These are phyloP conservation scores for Acrobasis repandana DNA, from an alignment of 2,888 invertebrate species.

Conservation along the genomic window DNA sequence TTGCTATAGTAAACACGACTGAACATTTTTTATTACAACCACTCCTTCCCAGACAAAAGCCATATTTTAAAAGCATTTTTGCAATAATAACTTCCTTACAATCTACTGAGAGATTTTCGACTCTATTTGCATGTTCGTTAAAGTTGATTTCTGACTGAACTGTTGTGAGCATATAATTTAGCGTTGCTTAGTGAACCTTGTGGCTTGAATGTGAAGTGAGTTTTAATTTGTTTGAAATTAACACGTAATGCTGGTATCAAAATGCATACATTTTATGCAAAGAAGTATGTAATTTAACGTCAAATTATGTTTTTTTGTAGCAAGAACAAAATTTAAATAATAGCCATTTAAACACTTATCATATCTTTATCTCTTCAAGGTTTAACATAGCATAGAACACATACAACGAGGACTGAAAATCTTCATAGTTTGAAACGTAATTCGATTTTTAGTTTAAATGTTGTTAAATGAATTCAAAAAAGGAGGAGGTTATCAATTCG, in stretches of 20 bases:
- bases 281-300: too few species aligned
- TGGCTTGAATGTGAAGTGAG: constrained; percentile 1
- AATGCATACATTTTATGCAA: background rate
- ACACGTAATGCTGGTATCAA: background rate
- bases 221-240: constrained; percentile 12
- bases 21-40: constrained; percentile 31
- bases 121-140: background rate
- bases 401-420: too few species aligned
- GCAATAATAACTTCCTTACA: constrained; percentile 31
- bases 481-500: too few species aligned
- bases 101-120: constrained; percentile 17
- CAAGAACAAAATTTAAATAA: too few species aligned
- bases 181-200: constrained; percentile 8
- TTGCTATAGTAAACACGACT: constrained; percentile 24
- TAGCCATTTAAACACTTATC: too few species aligned
- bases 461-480: too few species aligned
- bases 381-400: too few species aligned
- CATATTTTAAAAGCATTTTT: constrained; percentile 35
- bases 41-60: constrained; percentile 29
- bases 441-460: too few species aligned
- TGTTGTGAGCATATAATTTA: background rate
- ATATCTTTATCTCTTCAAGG: too few species aligned
- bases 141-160: background rate
- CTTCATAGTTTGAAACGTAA: too few species aligned
- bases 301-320: too few species aligned